These are phyloP conservation scores for Sisyra nigra DNA, from an alignment of 2,888 invertebrate species.

Conservation along the genomic window DNA sequence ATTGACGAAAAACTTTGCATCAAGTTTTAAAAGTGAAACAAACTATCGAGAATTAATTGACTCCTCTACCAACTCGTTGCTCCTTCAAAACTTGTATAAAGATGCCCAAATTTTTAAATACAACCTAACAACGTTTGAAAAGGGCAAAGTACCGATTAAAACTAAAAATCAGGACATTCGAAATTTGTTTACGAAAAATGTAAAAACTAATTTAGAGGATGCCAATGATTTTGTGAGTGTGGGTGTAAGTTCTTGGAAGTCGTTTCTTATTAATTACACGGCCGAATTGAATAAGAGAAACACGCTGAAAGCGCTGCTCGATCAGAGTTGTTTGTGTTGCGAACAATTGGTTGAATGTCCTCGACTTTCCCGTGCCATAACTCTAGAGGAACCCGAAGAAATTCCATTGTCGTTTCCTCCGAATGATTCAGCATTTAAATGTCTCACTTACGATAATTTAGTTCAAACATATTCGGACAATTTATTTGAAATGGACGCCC, in stretches of 20 bases:
- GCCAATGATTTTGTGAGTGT: neutral
- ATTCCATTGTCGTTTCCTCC: neutral
- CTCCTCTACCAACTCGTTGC: neutral
- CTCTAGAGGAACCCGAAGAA: slow-evolving; percentile 10
- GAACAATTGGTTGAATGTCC: slow-evolving; percentile 28
- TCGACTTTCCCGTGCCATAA: slow-evolving; percentile 14
- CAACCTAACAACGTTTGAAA: slow-evolving; percentile 3
- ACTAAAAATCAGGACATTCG: slow-evolving; percentile 6
- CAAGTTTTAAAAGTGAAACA: neutral
- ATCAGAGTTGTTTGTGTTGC: slow-evolving; percentile 29
- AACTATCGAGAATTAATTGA: neutral
- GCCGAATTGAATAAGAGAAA: slow-evolving; percentile 26
- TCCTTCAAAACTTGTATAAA: neutral
- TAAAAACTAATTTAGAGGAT: neutral
- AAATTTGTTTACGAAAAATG: slow-evolving; percentile 3
- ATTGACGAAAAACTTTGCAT: neutral
- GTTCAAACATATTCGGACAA: neutral
- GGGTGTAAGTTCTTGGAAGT: neutral
- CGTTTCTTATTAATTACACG: slow-evolving; percentile 21
- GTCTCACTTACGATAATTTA: slow-evolving; percentile 3
- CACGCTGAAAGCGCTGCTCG: neutral
- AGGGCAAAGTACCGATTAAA: neutral
- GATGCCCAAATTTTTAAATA: slow-evolving; percentile 4
- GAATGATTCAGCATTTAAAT: neutral
- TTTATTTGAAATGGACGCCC: slow-evolving; percentile 2